Percentiles rank a stretch among this genome's conserved stretches.
Conservation (phyloP, 1,140 invertebrate species). For the Asbolus verrucosus region DNA sequence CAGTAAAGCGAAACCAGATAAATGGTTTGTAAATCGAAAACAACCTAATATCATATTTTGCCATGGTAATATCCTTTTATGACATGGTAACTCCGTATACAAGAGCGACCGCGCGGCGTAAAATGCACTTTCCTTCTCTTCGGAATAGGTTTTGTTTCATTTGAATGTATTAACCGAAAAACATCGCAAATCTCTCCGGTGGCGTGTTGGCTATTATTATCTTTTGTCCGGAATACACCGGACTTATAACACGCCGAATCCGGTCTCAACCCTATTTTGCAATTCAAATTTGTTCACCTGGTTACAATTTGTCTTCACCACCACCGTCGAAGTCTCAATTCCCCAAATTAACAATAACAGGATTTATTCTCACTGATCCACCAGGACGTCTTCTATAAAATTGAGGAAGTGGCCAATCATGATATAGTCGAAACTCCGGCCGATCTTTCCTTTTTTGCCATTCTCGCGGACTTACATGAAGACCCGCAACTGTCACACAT, state of each 20-base stretch:
- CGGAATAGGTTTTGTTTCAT: slow-evolving; percentile 37
- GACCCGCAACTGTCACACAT: too few species aligned
- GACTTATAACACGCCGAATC: slow-evolving; percentile 25
- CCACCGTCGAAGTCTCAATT: neutral
- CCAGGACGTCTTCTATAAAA: slow-evolving; percentile 10
- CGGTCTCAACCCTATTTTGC: slow-evolving; percentile 14
- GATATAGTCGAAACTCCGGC: slow-evolving; percentile 13
- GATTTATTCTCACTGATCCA: too few species aligned
- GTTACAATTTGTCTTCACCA: slow-evolving; percentile 21
- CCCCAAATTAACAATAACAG: slow-evolving; percentile 5
- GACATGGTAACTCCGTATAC: too few species aligned
- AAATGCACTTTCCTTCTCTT: slow-evolving; percentile 4
- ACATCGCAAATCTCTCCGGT: slow-evolving; percentile 34
- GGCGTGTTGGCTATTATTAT: slow-evolving; percentile 34
- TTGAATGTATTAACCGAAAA: slow-evolving; percentile 43
- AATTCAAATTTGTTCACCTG: slow-evolving; percentile 19
- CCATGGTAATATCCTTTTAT: too few species aligned
- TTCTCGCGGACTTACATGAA: too few species aligned
- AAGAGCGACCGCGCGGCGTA: too few species aligned
- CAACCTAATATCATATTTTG: too few species aligned
- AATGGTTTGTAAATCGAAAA: too few species aligned
- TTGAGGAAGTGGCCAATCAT: slow-evolving; percentile 14
- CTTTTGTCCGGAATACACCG: slow-evolving; percentile 30
- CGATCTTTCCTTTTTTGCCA: neutral
- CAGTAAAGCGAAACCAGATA: too few species aligned